phyloP scores from a whole-genome alignment of 2,888 invertebrate species.

The Trichogramma evanescens region DNA sequence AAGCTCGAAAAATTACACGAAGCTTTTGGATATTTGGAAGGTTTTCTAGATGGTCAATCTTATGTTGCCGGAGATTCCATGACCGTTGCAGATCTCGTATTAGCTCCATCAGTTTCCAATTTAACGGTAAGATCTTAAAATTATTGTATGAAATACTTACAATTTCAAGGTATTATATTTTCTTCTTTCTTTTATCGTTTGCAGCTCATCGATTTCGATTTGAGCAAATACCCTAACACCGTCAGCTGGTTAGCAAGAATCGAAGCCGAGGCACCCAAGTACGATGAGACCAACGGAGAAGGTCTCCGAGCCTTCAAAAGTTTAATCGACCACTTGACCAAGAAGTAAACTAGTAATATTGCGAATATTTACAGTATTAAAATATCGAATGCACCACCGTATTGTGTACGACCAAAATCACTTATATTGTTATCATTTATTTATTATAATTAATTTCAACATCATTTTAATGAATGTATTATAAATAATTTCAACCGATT shows the following conservation, averaged over 20 bases:
- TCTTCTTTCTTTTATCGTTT: background rate
- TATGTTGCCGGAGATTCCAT: slow-evolving; percentile 67
- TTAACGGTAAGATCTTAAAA: slow-evolving; percentile 52
- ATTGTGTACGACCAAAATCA: too few relatives aligned
- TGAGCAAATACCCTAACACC: slow-evolving; percentile 64
- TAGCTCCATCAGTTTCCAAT: slow-evolving; percentile 64
- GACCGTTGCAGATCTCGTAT: slow-evolving; percentile 70
- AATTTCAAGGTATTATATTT: background rate
- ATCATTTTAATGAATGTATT: too few relatives aligned
- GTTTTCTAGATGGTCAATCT: slow-evolving; percentile 63
- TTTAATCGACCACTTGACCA: slow-evolving; percentile 27
- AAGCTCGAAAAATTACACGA: slow-evolving; percentile 64
- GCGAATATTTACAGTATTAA: background rate
- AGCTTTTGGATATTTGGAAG: slow-evolving; percentile 62
- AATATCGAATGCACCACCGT: background rate
- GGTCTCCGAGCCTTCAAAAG: slow-evolving; percentile 35
- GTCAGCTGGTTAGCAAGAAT: slow-evolving; percentile 57
- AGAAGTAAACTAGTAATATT: slow-evolving; percentile 45
- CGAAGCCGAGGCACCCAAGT: slow-evolving; percentile 56
- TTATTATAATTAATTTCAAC: too few relatives aligned
- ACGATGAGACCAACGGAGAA: slow-evolving; percentile 45
- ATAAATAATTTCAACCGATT: too few relatives aligned
- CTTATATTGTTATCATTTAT: too few relatives aligned
- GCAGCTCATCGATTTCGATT: slow-evolving; percentile 54
- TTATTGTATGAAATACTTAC: background rate